A percentile compares a stretch with the other conserved stretches of the same genome.
phyloP scores from a whole-genome alignment of 2,797 vertebrate genomes.

The Scleropages formosus region DNA sequence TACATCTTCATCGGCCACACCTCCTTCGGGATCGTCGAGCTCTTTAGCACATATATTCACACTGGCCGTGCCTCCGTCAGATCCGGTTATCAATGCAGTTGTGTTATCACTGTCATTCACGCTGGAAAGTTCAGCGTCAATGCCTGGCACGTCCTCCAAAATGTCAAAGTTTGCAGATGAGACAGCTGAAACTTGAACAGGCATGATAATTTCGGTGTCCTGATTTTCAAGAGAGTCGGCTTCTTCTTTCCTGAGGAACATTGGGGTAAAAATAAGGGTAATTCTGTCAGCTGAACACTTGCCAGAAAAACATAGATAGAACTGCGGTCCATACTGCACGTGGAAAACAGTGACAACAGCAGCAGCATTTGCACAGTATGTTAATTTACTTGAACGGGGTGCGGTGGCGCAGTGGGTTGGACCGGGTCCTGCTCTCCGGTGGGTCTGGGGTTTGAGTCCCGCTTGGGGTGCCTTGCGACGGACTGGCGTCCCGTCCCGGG shows the following conservation, averaged over 20 bases:
- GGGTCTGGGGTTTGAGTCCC: too few species aligned
- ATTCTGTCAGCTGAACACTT: conserved; percentile 23
- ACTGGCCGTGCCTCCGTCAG: conserved; percentile 30
- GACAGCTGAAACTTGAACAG: conserved; percentile 34
- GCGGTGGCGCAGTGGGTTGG: too few species aligned
- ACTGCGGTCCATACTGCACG: conserved; percentile 23
- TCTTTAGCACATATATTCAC: too few species aligned
- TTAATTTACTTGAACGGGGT: too few species aligned
- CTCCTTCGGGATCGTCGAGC: too few species aligned
- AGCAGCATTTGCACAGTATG: conserved; percentile 7
- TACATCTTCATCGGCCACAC: too few species aligned
- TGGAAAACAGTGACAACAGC: neutral
- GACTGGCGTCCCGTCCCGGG: too few species aligned
- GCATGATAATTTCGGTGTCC: conserved; percentile 48
- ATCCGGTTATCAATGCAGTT: conserved; percentile 27
- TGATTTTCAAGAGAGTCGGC: conserved; percentile 35
- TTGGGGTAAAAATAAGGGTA: neutral
- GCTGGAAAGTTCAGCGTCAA: conserved; percentile 36
- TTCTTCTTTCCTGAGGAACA: conserved; percentile 55
- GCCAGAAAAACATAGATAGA: conserved; percentile 12
- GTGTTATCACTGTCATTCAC: neutral
- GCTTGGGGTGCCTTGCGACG: too few species aligned
- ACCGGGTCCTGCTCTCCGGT: too few species aligned
- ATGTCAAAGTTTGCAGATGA: conserved; percentile 29
- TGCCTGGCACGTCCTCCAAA: conserved; percentile 36